Base-by-base conservation (phyloP, 2,797 vertebrate species). In the Phrynocephalus vlangalii region DNA sequence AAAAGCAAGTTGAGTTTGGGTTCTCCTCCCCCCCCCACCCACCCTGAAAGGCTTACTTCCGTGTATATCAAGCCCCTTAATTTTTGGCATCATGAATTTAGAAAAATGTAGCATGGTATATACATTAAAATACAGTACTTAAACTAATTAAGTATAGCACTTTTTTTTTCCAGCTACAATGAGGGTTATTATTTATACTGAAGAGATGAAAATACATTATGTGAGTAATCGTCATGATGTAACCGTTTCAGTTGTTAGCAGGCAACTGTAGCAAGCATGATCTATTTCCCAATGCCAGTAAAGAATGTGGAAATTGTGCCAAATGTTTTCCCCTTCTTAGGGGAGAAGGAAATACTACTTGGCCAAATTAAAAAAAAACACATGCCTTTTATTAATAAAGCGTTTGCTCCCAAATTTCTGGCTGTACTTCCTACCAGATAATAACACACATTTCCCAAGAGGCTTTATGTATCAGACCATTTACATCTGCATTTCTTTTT, bases 281-380 rank as follows among this genome's bases (percentile, higher is more conserved):
- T 72, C 77, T 83, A 33, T 88, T 84, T 79, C 66, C 81, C 81
- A 83, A 33, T 63, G 24, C 38, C 50, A 60, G 38, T 78, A 72
- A 78, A 77, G 30, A 72, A 79, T 79, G 6, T 78, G 38, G 67
- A 84, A 24, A 67, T 50, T 60, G 52, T 81, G 86, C 82, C 75
- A 84, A 26, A 44, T 79, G 50, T 63, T 88, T 87, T 72, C 13
- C 67, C 28, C 84, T 84, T 50, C 76, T 88, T 3, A 66, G 63
- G 77, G 50, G 79, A 84, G 33, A 71, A 88, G 75, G 75, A 79
- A 84, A 50, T 79, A 71, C 11, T 9, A 88, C 68, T 79, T 79
- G 67, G 87, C 71, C 52, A 56, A 56, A 56, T 56, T 56, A 11
- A 56, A 56, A 56, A 56, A 33, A 78, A 68, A 79, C 33, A 78